Percentiles rank a stretch among this genome's conserved stretches.
Evolutionary conservation across 2,888 invertebrate genomes (phyloP).

Genomic region (Mythimna ferrago): DNA sequence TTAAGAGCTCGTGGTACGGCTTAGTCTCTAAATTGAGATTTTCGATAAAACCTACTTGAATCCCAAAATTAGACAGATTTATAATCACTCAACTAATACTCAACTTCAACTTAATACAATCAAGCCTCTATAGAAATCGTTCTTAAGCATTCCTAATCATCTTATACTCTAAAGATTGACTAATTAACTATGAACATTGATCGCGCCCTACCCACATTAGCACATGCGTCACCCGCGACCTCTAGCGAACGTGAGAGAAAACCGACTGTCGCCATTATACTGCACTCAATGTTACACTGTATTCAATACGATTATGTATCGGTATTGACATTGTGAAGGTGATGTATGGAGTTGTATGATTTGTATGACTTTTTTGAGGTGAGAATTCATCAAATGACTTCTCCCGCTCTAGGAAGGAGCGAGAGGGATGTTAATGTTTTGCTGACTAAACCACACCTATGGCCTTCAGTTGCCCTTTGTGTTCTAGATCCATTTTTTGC

Average conservation of each 20-base stretch:
- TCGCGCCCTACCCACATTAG: constrained; percentile 21
- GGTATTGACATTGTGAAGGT: constrained; percentile 36
- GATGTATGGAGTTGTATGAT: not conserved
- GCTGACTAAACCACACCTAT: too few species aligned
- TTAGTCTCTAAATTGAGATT: too few species aligned
- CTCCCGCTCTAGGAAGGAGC: too few species aligned
- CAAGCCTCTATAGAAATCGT: not conserved
- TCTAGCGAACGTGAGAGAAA: constrained; percentile 52
- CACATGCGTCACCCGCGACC: constrained; percentile 43
- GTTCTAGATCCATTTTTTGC: too few species aligned
- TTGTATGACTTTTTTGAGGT: not conserved
- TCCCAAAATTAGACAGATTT: too few species aligned
- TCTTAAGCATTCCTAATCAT: not conserved
- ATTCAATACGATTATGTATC: constrained; percentile 44
- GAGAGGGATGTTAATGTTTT: too few species aligned
- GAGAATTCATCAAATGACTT: too few species aligned
- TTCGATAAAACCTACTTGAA: too few species aligned
- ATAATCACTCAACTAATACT: too few species aligned
- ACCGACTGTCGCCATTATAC: constrained; percentile 23
- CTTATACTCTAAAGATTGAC: not conserved
- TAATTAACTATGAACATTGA: constrained; percentile 28
- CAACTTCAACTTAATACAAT: not conserved
- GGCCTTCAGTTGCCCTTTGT: too few species aligned
- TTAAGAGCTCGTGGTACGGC: too few species aligned
- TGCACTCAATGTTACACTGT: constrained; percentile 34